Conservation (phyloP, 2,113 vertebrate species). For the Nibea coibor region DNA sequence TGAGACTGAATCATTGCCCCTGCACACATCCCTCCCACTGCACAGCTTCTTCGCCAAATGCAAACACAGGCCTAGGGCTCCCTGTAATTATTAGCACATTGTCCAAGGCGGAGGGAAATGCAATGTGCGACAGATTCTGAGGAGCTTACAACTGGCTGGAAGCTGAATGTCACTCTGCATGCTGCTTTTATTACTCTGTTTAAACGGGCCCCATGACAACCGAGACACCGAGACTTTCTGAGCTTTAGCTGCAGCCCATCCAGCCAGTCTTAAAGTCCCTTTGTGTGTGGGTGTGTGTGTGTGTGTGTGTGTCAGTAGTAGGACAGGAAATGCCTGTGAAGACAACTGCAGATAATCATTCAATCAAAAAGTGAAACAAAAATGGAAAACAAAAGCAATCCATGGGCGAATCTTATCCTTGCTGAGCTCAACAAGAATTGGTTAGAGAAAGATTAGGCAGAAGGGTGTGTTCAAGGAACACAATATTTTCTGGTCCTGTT, state of each 20-base stretch:
- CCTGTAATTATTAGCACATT: constrained; percentile 79
- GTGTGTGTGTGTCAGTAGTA: constrained; percentile 20
- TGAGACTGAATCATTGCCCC: constrained; percentile 45
- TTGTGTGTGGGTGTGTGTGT: constrained; percentile 47
- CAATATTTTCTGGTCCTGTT: background rate
- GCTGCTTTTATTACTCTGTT: constrained; percentile 49
- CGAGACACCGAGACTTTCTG: constrained; percentile 31
- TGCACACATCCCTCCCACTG: constrained; percentile 46
- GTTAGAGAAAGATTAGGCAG: background rate
- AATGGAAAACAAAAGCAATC: background rate
- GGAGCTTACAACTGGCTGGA: constrained; percentile 43
- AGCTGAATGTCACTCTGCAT: constrained; percentile 54
- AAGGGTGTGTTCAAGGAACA: background rate
- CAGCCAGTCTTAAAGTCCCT: constrained; percentile 4
- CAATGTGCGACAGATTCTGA: constrained; percentile 59
- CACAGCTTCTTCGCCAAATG: constrained; percentile 51
- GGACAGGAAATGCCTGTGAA: constrained; percentile 36
- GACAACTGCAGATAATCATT: background rate
- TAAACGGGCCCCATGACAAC: constrained; percentile 52
- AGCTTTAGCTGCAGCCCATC: constrained; percentile 28
- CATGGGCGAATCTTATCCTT: background rate
- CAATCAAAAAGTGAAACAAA: constrained; percentile 18
- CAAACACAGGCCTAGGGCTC: constrained; percentile 67
- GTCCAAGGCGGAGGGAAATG: constrained; percentile 50
- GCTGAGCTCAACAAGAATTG: constrained; percentile 9